Conservation (phyloP, 2,113 vertebrate species). For the Hystrix brachyura region DNA sequence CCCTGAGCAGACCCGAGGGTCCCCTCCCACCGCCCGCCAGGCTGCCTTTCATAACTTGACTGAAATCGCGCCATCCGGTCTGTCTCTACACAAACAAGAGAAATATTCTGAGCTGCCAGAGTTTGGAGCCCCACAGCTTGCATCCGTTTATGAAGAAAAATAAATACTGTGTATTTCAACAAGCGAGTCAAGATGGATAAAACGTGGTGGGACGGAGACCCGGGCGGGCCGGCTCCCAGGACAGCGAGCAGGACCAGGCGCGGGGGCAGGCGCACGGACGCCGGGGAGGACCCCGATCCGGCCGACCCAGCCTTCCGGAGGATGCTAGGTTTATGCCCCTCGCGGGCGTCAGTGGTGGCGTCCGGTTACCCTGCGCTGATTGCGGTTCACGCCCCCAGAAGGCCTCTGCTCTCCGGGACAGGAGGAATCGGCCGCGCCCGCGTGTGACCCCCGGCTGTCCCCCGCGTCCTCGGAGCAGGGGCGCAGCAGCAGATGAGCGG, state of each 20-base stretch:
- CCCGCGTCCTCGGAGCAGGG: no score
- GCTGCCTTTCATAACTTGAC: constrained; percentile 65
- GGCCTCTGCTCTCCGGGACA: no score
- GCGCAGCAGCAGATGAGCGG: no score
- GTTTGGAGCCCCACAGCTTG: constrained; percentile 79
- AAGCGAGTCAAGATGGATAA: constrained; percentile 67
- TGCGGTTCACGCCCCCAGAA: no score
- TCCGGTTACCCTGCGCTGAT: no score
- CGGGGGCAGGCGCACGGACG: fast-evolving
- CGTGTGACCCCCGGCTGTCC: no score
- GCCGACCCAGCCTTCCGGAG: no score
- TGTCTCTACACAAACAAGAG: constrained; percentile 77
- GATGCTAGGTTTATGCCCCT: no score
- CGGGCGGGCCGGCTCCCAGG: not conserved
- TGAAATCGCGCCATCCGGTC: constrained; percentile 75
- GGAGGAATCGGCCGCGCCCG: no score
- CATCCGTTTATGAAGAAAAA: constrained; percentile 78
- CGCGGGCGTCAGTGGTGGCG: no score
- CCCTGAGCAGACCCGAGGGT: not conserved
- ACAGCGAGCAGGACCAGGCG: not conserved
- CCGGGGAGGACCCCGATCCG: no score
- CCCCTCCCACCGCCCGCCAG: constrained; percentile 50
- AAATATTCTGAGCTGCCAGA: constrained; percentile 68
- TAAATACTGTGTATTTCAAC: constrained; percentile 77
- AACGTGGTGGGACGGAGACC: constrained; percentile 16